Conservation (phyloP, 2,797 vertebrate genomes). For the Anabacerthia variegaticeps region DNA sequence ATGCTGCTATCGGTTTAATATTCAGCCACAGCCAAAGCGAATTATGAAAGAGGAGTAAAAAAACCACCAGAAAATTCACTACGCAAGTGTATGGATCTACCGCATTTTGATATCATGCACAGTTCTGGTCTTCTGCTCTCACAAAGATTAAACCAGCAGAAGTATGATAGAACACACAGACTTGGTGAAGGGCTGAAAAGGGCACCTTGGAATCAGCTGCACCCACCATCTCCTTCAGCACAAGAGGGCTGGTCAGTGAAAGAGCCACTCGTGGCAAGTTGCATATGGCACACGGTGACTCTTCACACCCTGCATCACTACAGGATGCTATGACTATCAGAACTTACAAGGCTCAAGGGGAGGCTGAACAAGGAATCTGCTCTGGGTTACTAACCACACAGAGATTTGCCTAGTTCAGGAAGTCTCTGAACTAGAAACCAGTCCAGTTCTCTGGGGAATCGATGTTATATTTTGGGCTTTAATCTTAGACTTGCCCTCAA, state of each 20-base stretch:
- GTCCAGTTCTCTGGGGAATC: background rate
- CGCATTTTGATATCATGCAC: background rate
- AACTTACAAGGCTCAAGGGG: background rate
- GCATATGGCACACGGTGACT: fast-evolving
- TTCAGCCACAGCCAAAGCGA: background rate
- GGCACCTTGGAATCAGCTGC: background rate
- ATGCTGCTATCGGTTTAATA: background rate
- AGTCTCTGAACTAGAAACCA: background rate
- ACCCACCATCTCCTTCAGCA: background rate
- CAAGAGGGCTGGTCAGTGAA: background rate
- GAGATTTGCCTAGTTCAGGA: background rate
- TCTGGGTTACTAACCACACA: background rate
- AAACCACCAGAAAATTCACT: background rate
- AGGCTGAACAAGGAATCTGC: background rate
- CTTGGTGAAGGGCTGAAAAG: background rate
- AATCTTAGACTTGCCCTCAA: slow-evolving; percentile 4
- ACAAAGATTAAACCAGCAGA: background rate
- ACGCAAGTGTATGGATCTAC: background rate
- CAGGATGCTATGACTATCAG: background rate
- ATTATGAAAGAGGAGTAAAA: background rate
- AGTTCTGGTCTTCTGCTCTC: background rate
- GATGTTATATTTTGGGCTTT: background rate
- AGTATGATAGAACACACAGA: background rate
- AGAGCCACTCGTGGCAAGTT: background rate
- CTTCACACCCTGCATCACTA: fast-evolving